A percentile compares a stretch with the other conserved stretches of the same genome.
These are phyloP conservation scores for Mechanitis messenoides DNA, from an alignment of 2,888 invertebrate genomes.

Conservation along the genomic window DNA sequence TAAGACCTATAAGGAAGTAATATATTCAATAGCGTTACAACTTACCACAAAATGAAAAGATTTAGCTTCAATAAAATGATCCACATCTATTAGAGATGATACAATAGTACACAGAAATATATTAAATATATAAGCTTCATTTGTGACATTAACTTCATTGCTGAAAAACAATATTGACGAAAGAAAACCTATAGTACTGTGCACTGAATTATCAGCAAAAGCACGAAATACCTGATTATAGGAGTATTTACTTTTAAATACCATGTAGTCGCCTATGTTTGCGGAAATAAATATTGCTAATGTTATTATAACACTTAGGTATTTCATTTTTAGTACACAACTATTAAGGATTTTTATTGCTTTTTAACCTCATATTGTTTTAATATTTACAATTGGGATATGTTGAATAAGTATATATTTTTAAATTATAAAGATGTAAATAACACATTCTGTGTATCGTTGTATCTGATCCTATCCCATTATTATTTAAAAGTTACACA, in stretches of 20 bases:
- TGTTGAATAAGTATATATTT: no score
- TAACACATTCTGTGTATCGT: no score
- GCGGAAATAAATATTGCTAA: constrained; percentile 42
- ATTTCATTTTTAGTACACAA: constrained; percentile 41
- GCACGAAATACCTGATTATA: constrained; percentile 49
- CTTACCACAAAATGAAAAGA: constrained; percentile 58
- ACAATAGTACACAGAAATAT: constrained; percentile 50
- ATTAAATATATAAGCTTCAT: constrained; percentile 39
- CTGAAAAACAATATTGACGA: constrained; percentile 55
- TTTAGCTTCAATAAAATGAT: constrained; percentile 60
- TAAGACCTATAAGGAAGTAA: background rate
- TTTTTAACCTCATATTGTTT: background rate
- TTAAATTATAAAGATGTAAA: no score
- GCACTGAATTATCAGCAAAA: constrained; percentile 49
- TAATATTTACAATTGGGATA: background rate
- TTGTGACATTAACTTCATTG: constrained; percentile 39
- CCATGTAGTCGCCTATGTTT: constrained; percentile 54
- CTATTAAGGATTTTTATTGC: background rate
- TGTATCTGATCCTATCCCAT: no score
- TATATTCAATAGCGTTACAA: constrained; percentile 13
- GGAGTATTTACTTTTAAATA: constrained; percentile 57
- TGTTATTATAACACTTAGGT: constrained; percentile 41
- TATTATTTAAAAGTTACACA: no score
- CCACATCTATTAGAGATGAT: constrained; percentile 59
- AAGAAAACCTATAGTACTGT: constrained; percentile 50